These are phyloP conservation scores for Odontesthes bonariensis DNA, from an alignment of 2,113 vertebrate genomes.

Conservation along the genomic window DNA sequence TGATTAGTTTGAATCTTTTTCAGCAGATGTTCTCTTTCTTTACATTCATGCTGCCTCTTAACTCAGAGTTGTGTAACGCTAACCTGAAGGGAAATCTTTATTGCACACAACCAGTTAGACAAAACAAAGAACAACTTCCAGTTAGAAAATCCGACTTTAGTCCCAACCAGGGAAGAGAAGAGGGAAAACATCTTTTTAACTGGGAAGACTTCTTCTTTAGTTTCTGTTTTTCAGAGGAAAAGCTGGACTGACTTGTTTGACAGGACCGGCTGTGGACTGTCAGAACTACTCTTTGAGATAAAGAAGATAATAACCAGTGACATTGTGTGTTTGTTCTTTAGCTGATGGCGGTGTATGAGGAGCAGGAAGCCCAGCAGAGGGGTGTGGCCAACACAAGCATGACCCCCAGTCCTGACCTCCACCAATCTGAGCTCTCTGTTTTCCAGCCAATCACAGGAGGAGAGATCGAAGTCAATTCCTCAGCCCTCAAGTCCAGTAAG, in stretches of 20 bases:
- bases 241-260: too few relatives aligned
- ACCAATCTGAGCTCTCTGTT: conserved; percentile 88
- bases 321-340: conserved; percentile 59
- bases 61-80: neutral
- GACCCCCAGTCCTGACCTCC: conserved; percentile 87
- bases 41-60: neutral
- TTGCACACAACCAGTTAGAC: too few relatives aligned
- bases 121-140: too few relatives aligned
- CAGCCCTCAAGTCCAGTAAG: conserved; percentile 91
- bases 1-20: neutral
- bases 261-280: too few relatives aligned
- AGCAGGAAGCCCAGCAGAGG: conserved; percentile 88
- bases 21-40: neutral
- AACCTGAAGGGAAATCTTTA: too few relatives aligned
- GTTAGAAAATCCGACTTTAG: too few relatives aligned
- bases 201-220: too few relatives aligned
- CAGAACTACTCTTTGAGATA: too few relatives aligned
- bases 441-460: conserved; percentile 92
- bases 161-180: too few relatives aligned
- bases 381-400: conserved; percentile 68
- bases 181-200: too few relatives aligned
- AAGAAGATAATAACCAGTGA: neutral
- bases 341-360: conserved; percentile 97
- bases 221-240: too few relatives aligned
- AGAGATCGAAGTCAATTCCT: conserved; percentile 97